Base-by-base conservation (phyloP, 2,113 vertebrate species). In the Neotoma lepida region DNA sequence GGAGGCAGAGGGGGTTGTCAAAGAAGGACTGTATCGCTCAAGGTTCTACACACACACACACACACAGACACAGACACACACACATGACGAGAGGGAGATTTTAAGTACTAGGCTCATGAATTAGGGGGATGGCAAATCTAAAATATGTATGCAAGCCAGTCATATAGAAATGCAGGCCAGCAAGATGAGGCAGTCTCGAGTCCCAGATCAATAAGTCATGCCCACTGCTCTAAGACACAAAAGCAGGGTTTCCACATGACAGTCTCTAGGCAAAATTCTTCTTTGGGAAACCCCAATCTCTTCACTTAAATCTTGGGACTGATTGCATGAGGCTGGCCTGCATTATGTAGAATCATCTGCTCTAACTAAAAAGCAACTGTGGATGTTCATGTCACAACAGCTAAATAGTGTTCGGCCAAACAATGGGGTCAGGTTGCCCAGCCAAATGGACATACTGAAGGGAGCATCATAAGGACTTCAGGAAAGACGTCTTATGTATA, bases 31-130 rank as follows among this genome's bases (percentile, higher is more conserved):
- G 13, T 26, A 64, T 33, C n/a, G 89, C 13, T 17, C 49, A 20
- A 17, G 44, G 66, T 8, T 94, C 64, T 95, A 54, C 81, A 90
- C 68, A 96, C 80, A 81, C 71, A 87, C 5, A 78, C 28, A 82
- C n/a, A 56, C 51, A 56, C 35, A 81, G 2, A 71, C 44, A 89
- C 17, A 73, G 1, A 64, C 1, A 58, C 9, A 87, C 13, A 46
- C 51, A 73, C 9, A 73, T 0, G 51, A 49, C 14, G 4, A 94
- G 54, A 81, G 54, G 56, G 3, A 87, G 14, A 87, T 56, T 63
- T 87, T 77, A 94, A 92, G 33, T n/a, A 66, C 28, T 15, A 49
- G 44, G n/a, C 54, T 51, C 13, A 30, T 39, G 15, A 77, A n/a
- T 46, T 30, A 44, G 33, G 26, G 24, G 10, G 10, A 54, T 35